Evolutionary conservation across 2,113 vertebrate genomes (phyloP), one percentile per base, ranked within the genome.

Genomic region (Cardinalis cardinalis): DNA sequence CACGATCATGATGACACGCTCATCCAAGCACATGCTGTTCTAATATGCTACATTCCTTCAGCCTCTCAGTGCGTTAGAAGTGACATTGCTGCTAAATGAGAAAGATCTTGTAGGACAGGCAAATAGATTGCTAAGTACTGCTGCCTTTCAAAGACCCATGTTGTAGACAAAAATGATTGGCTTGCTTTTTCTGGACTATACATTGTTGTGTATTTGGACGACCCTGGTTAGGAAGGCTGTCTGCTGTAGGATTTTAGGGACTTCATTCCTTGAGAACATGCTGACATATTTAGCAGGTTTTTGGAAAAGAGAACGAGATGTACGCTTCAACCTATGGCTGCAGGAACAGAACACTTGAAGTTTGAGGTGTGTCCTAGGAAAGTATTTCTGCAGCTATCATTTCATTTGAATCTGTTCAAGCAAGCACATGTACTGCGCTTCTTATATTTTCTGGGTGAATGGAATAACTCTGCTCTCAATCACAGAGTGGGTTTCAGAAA

Each of bases 11-110:
- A 95, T 97, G 95, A 92, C 91, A 96, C 6, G 20, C 84, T 95
- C 34, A 1, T 95, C 93, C 88, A 95, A 96, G 95, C 95, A 96
- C 93, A 94, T 87, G 88, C 91, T 96, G 91, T 94, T 96, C 90
- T 96, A 94, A 94, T 93, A 91, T 93, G 58, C 65, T 86, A 63
- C 96, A 96, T 97, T 97, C 94, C 84, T 96, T 92, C 26, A 7
- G 79, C 91, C 77, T 84, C 93, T 91, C 83, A 84, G 41, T 90
- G 88, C 0, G 5, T 95, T 96, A 87, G 85, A 96, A 96, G 95
- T 92, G 93, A 92, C 90, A 92, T 34, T 82, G 87, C 92, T 96
- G 79, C 90, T 92, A 93, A 90, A 94, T 72, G 85, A 81, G 71
- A 84, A 87, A 87, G 93, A 89, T 87, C 91, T 96, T 93, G 76